Conservation (phyloP, 2,888 invertebrate species). For the Thera britannica region DNA sequence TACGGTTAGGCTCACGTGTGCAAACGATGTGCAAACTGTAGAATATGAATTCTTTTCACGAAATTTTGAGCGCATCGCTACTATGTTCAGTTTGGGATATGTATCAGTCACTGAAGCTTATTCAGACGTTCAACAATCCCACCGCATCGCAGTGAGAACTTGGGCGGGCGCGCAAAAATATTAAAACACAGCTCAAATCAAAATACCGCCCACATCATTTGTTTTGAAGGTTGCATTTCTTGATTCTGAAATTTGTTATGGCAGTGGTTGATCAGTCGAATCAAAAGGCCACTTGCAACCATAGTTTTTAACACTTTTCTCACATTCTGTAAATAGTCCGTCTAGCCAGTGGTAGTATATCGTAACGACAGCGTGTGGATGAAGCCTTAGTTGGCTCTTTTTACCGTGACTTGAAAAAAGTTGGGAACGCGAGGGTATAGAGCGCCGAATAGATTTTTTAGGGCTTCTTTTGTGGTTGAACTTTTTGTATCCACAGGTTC, state of each 20-base stretch:
- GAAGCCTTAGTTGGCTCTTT: background rate
- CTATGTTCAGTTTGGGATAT: background rate
- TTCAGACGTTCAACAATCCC: background rate
- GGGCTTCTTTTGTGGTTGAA: constrained; percentile 5
- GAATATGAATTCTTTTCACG: background rate
- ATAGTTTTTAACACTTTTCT: too few species aligned
- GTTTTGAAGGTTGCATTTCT: too few species aligned
- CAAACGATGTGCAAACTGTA: constrained; percentile 39
- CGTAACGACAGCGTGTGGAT: background rate
- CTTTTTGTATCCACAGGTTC: background rate
- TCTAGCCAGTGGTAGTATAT: too few species aligned
- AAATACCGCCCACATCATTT: too few species aligned
- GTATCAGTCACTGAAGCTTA: background rate
- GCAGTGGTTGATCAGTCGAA: too few species aligned
- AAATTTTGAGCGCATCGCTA: background rate
- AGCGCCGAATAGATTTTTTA: background rate
- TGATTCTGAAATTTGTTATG: too few species aligned
- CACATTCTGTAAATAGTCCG: too few species aligned
- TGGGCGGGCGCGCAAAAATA: background rate
- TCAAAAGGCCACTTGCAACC: too few species aligned
- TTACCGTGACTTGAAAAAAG: background rate
- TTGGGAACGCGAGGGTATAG: constrained; percentile 2
- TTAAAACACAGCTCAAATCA: too few species aligned
- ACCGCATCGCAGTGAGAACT: background rate
- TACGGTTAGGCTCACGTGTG: constrained; percentile 43